Evolutionary conservation across 2,888 invertebrate genomes (phyloP).

Genomic region (Spodoptera exigua): DNA sequence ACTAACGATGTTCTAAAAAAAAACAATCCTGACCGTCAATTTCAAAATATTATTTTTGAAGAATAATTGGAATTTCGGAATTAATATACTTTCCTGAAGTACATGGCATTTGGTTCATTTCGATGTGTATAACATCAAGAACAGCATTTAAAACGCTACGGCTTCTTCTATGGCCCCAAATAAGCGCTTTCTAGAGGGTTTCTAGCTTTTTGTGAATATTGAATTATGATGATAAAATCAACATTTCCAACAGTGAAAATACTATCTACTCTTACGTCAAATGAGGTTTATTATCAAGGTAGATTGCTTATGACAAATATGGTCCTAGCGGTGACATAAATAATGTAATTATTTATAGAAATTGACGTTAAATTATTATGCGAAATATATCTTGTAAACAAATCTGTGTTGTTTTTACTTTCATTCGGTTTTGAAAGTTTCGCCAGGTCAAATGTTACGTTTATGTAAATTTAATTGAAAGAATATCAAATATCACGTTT

Average conservation of each 20-base stretch:
- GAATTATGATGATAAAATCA: constrained; percentile 51
- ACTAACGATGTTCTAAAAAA: too few species aligned
- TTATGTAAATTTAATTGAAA: constrained; percentile 25
- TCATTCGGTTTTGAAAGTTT: constrained; percentile 43
- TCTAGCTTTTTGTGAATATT: constrained; percentile 50
- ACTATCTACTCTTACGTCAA: constrained; percentile 50
- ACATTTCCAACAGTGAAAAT: constrained; percentile 50
- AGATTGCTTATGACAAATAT: constrained; percentile 48
- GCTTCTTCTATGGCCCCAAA: constrained; percentile 38
- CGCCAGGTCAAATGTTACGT: constrained; percentile 37
- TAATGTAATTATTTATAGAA: constrained; percentile 49
- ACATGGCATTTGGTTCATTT: too few species aligned
- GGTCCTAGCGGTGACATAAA: constrained; percentile 33
- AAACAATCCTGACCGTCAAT: too few species aligned
- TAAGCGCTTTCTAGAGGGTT: constrained; percentile 44
- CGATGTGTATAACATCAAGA: too few species aligned
- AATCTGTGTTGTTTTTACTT: constrained; percentile 42
- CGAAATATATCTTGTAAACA: constrained; percentile 27
- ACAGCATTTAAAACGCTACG: too few species aligned
- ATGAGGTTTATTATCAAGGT: constrained; percentile 44
- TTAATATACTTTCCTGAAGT: too few species aligned
- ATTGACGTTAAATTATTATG: constrained; percentile 42
- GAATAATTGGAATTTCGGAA: too few species aligned
- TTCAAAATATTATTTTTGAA: too few species aligned
- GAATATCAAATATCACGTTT: constrained; percentile 20